A percentile compares a stretch with the other conserved stretches of the same genome.
Conservation (phyloP, 2,113 vertebrate genomes). For the Corydoras maculifer region DNA sequence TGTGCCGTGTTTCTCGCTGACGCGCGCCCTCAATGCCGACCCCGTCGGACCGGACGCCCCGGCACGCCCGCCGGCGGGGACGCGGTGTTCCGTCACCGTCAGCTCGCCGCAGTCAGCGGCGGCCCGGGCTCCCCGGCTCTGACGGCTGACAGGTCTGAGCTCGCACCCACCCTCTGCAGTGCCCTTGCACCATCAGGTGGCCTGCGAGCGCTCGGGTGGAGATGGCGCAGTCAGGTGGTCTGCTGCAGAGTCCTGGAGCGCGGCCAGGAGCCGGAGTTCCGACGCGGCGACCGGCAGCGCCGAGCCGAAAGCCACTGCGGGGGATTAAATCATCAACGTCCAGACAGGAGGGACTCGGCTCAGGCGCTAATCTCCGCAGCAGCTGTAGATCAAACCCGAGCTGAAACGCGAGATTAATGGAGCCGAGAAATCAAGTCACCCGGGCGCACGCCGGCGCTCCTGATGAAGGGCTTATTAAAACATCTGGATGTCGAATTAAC, state of each 20-base stretch:
- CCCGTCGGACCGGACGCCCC: not conserved
- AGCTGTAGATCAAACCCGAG: slow-evolving; percentile 20
- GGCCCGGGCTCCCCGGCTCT: slow-evolving; percentile 5
- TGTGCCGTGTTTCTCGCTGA: not conserved
- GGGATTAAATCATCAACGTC: slow-evolving; percentile 32
- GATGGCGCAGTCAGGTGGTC: slow-evolving; percentile 23
- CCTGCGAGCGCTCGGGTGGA: slow-evolving; percentile 32
- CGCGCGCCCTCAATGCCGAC: not conserved
- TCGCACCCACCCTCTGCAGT: slow-evolving; percentile 33
- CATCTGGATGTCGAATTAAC: no score
- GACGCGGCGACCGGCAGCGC: slow-evolving; percentile 34
- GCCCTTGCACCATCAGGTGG: slow-evolving; percentile 28
- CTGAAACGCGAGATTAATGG: not conserved
- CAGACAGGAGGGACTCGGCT: slow-evolving; percentile 9
- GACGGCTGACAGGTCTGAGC: slow-evolving; percentile 20
- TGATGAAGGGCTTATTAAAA: no score
- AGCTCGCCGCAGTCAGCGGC: no score
- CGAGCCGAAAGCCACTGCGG: slow-evolving; percentile 28
- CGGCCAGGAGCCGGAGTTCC: slow-evolving; percentile 26
- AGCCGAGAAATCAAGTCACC: no score
- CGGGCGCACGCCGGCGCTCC: no score
- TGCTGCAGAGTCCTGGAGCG: slow-evolving; percentile 39
- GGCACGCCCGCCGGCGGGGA: not conserved
- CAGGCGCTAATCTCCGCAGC: slow-evolving; percentile 21
- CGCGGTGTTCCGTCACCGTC: no score